Percentiles rank a stretch among this genome's conserved stretches.
phyloP scores from a whole-genome alignment of 2,797 vertebrate species.

The Neosilurus mollespiculum region DNA sequence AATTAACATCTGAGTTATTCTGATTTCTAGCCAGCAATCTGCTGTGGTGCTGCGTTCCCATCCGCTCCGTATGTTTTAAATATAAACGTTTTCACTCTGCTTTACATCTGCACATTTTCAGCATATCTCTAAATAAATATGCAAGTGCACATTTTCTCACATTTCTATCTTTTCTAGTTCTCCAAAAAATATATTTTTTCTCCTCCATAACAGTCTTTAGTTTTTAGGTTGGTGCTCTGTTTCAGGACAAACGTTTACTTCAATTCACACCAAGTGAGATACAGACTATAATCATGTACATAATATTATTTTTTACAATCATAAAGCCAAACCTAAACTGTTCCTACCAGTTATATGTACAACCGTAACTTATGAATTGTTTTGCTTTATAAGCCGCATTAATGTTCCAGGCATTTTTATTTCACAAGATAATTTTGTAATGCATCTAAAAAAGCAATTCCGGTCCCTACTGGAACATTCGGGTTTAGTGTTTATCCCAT shows the following conservation, averaged over 20 bases:
- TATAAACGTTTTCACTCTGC: not conserved
- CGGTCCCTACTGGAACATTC: constrained; percentile 11
- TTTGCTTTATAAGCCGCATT: constrained; percentile 4
- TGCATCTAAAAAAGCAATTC: not conserved
- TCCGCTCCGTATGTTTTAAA: not conserved
- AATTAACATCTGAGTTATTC: not conserved
- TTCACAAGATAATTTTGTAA: not conserved
- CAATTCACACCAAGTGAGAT: not conserved
- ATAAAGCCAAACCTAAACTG: not conserved
- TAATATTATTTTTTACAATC: not conserved
- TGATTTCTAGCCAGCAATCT: constrained; percentile 3
- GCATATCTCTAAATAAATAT: not conserved
- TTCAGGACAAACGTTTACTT: not conserved
- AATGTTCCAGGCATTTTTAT: not conserved
- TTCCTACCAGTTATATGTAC: not conserved
- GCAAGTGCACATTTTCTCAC: not conserved
- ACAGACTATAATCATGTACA: not conserved
- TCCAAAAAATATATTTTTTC: not conserved
- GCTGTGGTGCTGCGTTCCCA: not conserved
- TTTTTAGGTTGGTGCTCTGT: not conserved
- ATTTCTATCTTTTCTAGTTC: not conserved
- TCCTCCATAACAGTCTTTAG: not conserved
- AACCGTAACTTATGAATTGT: not conserved
- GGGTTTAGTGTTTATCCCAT: constrained; percentile 29
- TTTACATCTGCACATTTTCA: not conserved